Conservation (phyloP, 2,888 invertebrate species). For the Agriotes lineatus region DNA sequence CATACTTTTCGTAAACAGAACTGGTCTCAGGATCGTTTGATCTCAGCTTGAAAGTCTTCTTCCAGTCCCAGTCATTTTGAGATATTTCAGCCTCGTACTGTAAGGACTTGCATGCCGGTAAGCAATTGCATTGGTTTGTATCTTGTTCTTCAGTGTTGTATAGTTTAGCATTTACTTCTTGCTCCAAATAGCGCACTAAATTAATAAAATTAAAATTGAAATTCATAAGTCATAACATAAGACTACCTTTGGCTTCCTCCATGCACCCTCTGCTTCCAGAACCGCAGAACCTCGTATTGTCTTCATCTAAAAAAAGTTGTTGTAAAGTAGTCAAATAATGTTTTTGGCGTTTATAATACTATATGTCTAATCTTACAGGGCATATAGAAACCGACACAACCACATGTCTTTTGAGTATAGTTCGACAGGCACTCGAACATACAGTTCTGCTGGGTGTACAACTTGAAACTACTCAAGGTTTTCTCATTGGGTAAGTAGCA, state of each 20-base stretch:
- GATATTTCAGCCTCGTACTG: conserved; percentile 80
- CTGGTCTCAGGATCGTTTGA: too few species aligned
- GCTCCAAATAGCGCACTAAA: background rate
- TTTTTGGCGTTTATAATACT: too few species aligned
- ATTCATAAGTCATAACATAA: too few species aligned
- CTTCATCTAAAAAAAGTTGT: background rate
- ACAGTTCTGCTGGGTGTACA: conserved; percentile 79
- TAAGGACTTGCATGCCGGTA: conserved; percentile 78
- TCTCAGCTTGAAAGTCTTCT: background rate
- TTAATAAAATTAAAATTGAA: too few species aligned
- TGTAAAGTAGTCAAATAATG: too few species aligned
- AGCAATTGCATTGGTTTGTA: conserved; percentile 67
- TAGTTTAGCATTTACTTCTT: background rate
- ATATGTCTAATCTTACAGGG: conserved; percentile 70
- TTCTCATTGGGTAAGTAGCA: conserved; percentile 78
- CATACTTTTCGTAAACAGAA: too few species aligned
- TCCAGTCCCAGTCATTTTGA: conserved; percentile 61
- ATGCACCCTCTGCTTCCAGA: background rate
- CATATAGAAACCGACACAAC: conserved; percentile 73
- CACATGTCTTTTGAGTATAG: conserved; percentile 68
- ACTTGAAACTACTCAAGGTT: conserved; percentile 73
- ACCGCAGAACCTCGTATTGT: conserved; percentile 10
- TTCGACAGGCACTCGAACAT: conserved; percentile 79
- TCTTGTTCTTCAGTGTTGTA: background rate
- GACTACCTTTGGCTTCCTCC: background rate